phyloP scores from a whole-genome alignment of 2,113 vertebrate species.

The Cynocephalus volans region DNA sequence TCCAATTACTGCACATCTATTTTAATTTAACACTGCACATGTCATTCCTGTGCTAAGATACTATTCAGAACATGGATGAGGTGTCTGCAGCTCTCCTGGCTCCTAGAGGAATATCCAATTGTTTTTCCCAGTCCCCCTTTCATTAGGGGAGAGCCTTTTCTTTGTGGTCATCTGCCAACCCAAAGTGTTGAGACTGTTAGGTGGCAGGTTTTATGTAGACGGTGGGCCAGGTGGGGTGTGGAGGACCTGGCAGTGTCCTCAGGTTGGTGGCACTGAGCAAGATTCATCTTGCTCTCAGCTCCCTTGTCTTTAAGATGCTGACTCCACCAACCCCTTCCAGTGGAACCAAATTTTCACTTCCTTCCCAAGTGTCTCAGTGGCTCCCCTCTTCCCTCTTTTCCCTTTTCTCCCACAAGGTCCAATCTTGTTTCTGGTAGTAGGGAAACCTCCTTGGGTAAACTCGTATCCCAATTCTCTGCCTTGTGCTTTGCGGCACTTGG shows the following conservation, averaged over 20 bases:
- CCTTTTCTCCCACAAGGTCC: neutral
- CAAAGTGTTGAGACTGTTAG: neutral
- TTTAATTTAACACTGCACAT: neutral
- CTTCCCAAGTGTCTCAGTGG: neutral
- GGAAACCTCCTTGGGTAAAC: neutral
- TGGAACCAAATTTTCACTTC: neutral
- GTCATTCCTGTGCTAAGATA: neutral
- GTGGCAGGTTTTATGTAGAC: neutral
- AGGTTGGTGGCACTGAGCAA: neutral
- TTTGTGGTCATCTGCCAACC: neutral
- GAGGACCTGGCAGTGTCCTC: neutral
- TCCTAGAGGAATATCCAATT: neutral
- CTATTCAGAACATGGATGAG: neutral
- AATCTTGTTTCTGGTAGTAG: neutral
- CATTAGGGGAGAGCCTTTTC: neutral
- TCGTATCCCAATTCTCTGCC: neutral
- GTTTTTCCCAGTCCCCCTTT: neutral
- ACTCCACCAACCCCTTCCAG: too few species aligned
- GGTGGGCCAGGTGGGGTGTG: neutral
- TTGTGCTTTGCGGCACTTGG: neutral
- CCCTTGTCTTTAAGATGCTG: neutral
- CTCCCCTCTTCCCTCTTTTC: neutral
- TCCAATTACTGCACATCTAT: neutral
- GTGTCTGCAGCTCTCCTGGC: neutral
- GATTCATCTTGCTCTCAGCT: neutral